These are phyloP conservation scores for Gadopsis bispinosus DNA, from an alignment of 2,797 vertebrate genomes.

Conservation along the genomic window DNA sequence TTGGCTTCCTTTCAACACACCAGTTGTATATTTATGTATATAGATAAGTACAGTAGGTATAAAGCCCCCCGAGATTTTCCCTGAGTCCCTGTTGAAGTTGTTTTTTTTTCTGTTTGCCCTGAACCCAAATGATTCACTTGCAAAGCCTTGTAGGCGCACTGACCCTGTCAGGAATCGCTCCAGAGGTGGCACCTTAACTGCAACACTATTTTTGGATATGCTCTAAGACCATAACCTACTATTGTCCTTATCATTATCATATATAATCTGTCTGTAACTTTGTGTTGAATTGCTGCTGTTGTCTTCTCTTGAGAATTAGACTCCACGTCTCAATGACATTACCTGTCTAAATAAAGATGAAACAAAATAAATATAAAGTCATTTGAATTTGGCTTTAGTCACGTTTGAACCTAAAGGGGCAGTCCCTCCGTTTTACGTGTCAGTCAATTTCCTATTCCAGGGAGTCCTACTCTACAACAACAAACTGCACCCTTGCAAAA, in stretches of 20 bases:
- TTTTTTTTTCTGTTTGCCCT: constrained; percentile 6
- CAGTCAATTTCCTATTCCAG: too few species aligned
- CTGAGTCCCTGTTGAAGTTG: neutral
- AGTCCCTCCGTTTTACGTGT: neutral
- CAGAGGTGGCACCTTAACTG: neutral
- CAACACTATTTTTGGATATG: neutral
- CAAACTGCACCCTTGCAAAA: too few species aligned
- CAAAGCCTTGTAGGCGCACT: neutral
- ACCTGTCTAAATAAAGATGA: too few species aligned
- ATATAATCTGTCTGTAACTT: too few species aligned
- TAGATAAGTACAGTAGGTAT: constrained; percentile 8
- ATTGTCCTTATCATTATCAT: neutral
- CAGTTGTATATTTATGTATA: neutral
- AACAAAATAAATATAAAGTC: too few species aligned
- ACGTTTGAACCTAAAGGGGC: neutral
- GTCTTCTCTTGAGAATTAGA: too few species aligned
- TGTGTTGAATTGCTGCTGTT: too few species aligned
- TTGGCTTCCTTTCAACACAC: constrained; percentile 31
- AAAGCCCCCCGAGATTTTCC: constrained; percentile 17
- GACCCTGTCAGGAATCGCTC: neutral
- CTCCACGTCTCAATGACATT: too few species aligned
- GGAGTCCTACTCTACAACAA: too few species aligned
- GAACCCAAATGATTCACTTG: neutral
- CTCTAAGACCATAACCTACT: neutral
- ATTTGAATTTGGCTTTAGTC: neutral